phyloP scores from a whole-genome alignment of 2,888 invertebrate species.

The Euclidia mi region DNA sequence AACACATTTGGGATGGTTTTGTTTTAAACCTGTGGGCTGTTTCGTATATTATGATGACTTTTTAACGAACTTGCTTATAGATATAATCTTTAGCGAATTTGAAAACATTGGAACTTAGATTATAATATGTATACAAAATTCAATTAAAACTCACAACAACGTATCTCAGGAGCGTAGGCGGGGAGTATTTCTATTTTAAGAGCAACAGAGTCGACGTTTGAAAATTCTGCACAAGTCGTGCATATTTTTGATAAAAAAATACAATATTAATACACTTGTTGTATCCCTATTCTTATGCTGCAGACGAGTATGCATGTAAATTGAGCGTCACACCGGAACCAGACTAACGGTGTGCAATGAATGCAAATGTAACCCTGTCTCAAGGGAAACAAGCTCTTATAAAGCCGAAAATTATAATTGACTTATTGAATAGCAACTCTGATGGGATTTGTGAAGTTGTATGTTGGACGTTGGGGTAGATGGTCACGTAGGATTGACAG shows the following conservation, averaged over 20 bases:
- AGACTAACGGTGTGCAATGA: constrained; percentile 63
- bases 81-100: too few relatives aligned
- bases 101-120: not conserved
- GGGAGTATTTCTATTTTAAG: constrained; percentile 9
- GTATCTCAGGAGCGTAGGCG: not conserved
- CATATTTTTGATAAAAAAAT: constrained; percentile 53
- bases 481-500: too few relatives aligned
- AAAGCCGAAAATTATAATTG: constrained; percentile 50
- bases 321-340: constrained; percentile 59
- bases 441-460: constrained; percentile 5
- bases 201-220: constrained; percentile 12
- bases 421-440: constrained; percentile 32
- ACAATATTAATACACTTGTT: constrained; percentile 56
- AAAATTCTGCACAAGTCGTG: constrained; percentile 28
- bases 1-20: not conserved
- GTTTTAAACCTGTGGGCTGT: not conserved
- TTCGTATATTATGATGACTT: not conserved
- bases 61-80: too few relatives aligned
- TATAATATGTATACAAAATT: not conserved
- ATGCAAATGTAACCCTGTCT: constrained; percentile 62
- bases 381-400: constrained; percentile 53
- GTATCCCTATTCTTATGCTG: constrained; percentile 48
- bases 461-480: too few relatives aligned
- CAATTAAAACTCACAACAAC: not conserved
- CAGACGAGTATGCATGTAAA: constrained; percentile 61